Percentiles rank a stretch among this genome's conserved stretches.
Evolutionary conservation across 1,140 invertebrate species (phyloP).

Genomic region (Zaprionus capensis): DNA sequence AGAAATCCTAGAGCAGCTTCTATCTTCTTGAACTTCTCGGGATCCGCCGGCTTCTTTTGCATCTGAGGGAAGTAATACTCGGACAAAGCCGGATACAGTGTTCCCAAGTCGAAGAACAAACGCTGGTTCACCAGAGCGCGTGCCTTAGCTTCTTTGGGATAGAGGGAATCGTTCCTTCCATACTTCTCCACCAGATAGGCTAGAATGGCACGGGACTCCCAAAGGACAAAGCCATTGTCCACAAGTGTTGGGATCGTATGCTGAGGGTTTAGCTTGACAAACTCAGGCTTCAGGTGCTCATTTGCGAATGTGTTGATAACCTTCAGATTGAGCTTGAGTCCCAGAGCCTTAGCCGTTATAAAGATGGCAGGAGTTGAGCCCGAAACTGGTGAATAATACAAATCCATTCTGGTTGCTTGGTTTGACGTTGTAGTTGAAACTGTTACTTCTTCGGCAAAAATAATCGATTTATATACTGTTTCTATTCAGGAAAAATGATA

Average conservation of each 20-base stretch:
- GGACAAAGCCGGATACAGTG: constrained; percentile 78
- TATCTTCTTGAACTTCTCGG: constrained; percentile 40
- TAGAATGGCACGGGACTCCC: constrained; percentile 70
- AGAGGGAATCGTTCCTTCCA: constrained; percentile 85
- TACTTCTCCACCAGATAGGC: constrained; percentile 69
- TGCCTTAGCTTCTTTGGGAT: constrained; percentile 85
- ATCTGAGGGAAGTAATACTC: constrained; percentile 54
- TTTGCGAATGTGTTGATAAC: constrained; percentile 86
- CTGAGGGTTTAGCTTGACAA: constrained; percentile 72
- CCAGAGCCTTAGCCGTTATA: constrained; percentile 84
- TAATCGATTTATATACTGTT: constrained; percentile 15
- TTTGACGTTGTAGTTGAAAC: background rate
- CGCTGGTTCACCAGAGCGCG: constrained; percentile 86
- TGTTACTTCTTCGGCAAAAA: background rate
- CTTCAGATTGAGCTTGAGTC: constrained; percentile 81
- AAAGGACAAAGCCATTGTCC: constrained; percentile 56
- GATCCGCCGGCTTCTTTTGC: constrained; percentile 27
- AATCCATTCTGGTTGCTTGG: constrained; percentile 33
- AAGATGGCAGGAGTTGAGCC: constrained; percentile 84
- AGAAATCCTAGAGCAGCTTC: constrained; percentile 41
- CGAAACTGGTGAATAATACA: constrained; percentile 43
- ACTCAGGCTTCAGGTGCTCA: constrained; percentile 89
- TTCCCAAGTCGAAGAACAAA: constrained; percentile 86
- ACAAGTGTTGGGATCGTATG: constrained; percentile 73
- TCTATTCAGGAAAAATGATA: background rate